Percentiles rank a stretch among this genome's conserved stretches.
These are phyloP conservation scores for Erethizon dorsatum DNA, from an alignment of 2,797 vertebrate genomes.

Conservation along the genomic window DNA sequence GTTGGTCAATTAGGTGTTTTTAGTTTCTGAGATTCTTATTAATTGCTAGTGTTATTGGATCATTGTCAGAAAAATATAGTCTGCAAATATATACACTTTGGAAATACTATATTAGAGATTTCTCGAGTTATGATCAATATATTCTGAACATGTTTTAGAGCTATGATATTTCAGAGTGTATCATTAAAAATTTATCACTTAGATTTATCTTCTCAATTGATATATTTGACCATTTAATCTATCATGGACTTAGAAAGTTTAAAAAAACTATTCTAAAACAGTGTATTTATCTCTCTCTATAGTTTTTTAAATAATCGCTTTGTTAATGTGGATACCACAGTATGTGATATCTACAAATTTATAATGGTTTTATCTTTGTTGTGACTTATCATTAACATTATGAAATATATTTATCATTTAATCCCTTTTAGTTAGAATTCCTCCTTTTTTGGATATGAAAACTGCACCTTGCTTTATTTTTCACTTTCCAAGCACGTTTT, in stretches of 20 bases:
- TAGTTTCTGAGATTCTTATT: background rate
- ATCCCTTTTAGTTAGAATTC: background rate
- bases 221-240: background rate
- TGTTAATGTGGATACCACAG: background rate
- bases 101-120: background rate
- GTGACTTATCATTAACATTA: background rate
- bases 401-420: background rate
- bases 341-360: background rate
- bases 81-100: background rate
- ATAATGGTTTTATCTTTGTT: background rate
- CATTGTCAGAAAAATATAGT: background rate
- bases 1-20: background rate
- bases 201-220: background rate
- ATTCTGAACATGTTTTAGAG: background rate
- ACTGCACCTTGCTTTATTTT: conserved; percentile 3
- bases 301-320: background rate
- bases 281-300: background rate
- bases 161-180: background rate
- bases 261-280: background rate
- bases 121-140: background rate
- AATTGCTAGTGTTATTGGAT: background rate
- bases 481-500: background rate
- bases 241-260: background rate
- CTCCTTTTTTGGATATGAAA: background rate
- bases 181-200: background rate